phyloP scores from a whole-genome alignment of 37 sponge, comb jelly and placozoan species.

The Halichondria panicea region DNA sequence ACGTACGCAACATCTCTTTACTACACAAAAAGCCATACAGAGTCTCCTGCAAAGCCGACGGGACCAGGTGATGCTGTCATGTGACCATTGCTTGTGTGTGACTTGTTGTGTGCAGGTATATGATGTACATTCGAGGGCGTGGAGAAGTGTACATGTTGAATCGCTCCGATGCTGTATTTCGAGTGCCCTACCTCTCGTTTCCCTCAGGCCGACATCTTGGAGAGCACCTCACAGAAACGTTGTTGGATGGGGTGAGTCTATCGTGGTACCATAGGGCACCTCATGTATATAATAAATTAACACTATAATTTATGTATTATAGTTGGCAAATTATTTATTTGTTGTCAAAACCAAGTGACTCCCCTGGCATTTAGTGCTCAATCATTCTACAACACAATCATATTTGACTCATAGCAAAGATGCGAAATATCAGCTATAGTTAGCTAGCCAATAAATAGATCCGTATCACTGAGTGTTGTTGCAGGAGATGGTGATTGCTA shows the following conservation, averaged over 20 bases:
- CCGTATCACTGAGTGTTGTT: too few relatives aligned
- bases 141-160: constrained; percentile 86
- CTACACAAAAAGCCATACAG: constrained; percentile 78
- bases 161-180: constrained; percentile 83
- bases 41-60: constrained; percentile 99
- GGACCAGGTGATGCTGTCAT: constrained; percentile 66
- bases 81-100: constrained; percentile 6
- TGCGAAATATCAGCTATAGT: too few relatives aligned
- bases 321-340: too few relatives aligned
- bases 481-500: constrained; percentile 91
- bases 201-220: constrained; percentile 41
- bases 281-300: too few relatives aligned
- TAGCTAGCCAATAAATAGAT: too few relatives aligned
- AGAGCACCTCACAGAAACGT: constrained; percentile 67
- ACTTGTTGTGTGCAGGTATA: constrained; percentile 57
- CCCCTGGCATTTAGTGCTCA: too few relatives aligned
- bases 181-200: constrained; percentile 59
- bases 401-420: too few relatives aligned
- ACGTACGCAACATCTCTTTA: constrained; percentile 59
- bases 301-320: too few relatives aligned
- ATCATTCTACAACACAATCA: too few relatives aligned
- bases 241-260: constrained; percentile 88
- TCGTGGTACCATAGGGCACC: too few relatives aligned
- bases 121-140: constrained; percentile 75
- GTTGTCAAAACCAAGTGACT: too few relatives aligned